Evolutionary conservation across 2,888 invertebrate species (phyloP).

Genomic region (Miltochrista miniata): DNA sequence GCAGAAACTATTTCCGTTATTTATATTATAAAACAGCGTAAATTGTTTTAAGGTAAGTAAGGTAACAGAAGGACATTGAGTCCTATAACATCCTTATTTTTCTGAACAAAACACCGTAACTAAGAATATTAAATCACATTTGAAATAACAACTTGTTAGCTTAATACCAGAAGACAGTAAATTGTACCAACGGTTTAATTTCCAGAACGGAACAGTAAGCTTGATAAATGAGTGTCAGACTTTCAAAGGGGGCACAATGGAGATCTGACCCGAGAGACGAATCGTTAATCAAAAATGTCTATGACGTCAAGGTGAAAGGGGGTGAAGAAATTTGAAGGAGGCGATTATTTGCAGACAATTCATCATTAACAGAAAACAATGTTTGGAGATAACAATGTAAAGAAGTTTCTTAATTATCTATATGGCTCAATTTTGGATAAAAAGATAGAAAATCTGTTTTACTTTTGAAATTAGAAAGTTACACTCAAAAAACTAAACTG

Average conservation of each 20-base stretch:
- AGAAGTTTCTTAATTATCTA: too few relatives aligned
- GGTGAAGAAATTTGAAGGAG: slow-evolving; percentile 43
- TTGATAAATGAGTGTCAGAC: slow-evolving; percentile 79
- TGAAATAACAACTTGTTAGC: slow-evolving; percentile 5
- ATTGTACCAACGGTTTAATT: slow-evolving; percentile 67
- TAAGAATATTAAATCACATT: slow-evolving; percentile 14
- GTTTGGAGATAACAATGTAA: neutral
- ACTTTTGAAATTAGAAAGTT: too few relatives aligned
- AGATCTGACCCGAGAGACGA: slow-evolving; percentile 65
- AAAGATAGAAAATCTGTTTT: too few relatives aligned
- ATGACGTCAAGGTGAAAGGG: slow-evolving; percentile 60
- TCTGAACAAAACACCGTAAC: neutral
- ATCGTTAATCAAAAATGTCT: slow-evolving; percentile 78
- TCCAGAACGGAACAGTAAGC: slow-evolving; percentile 74
- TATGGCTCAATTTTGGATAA: too few relatives aligned
- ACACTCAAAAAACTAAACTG: too few relatives aligned
- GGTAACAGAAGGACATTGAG: too few relatives aligned
- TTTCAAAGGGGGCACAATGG: slow-evolving; percentile 77
- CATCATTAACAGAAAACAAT: slow-evolving; percentile 2
- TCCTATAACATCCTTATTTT: neutral
- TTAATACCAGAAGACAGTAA: slow-evolving; percentile 41
- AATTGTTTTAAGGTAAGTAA: too few relatives aligned
- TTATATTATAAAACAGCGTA: too few relatives aligned
- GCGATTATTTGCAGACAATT: slow-evolving; percentile 20
- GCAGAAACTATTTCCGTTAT: too few relatives aligned